A percentile compares a stretch with the other conserved stretches of the same genome.
These are phyloP conservation scores for Pyrocoelia pectoralis DNA, from an alignment of 2,888 invertebrate species.

Conservation along the genomic window DNA sequence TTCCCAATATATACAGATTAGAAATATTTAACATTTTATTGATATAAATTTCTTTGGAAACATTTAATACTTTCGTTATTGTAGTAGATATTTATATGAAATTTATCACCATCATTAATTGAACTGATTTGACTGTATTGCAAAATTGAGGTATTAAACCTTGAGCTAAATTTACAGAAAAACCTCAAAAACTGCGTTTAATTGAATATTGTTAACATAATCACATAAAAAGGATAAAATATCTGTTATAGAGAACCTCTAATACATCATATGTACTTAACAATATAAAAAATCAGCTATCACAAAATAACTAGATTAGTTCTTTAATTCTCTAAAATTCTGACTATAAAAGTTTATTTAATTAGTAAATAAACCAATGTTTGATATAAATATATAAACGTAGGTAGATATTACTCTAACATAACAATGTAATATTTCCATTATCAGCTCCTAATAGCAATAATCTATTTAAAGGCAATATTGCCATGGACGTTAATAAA, in stretches of 20 bases:
- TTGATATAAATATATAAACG: background rate
- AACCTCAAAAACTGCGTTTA: background rate
- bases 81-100: conserved; percentile 19
- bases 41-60: conserved; percentile 37
- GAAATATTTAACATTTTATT: conserved; percentile 36
- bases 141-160: conserved; percentile 2
- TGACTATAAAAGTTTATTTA: conserved; percentile 5
- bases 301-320: conserved; percentile 25
- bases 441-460: conserved; percentile 92
- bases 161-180: background rate
- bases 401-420: conserved; percentile 62
- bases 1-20: conserved; percentile 33
- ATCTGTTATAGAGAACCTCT: background rate
- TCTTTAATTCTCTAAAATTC: conserved; percentile 1
- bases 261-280: conserved; percentile 14
- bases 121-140: conserved; percentile 18
- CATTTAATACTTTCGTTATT: conserved; percentile 33
- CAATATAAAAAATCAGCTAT: conserved; percentile 22
- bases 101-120: conserved; percentile 31
- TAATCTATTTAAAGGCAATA: conserved; percentile 89
- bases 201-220: background rate
- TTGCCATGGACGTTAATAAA: conserved; percentile 87
- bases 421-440: conserved; percentile 83
- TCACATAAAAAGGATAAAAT: background rate
- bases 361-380: background rate